Conservation (phyloP, 2,888 invertebrate genomes). For the Rhagonycha lutea region DNA sequence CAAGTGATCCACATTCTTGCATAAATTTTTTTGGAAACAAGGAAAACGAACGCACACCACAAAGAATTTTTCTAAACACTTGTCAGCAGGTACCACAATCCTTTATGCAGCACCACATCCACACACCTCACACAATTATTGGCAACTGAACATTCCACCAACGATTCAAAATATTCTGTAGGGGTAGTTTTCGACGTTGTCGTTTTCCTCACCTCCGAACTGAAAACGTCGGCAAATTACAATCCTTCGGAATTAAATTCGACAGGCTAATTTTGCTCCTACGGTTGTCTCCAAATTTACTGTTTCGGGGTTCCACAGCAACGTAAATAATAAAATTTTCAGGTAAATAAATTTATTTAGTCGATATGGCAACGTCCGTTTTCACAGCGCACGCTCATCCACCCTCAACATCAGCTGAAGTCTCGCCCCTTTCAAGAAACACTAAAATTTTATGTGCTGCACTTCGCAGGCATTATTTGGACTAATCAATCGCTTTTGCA, state of each 20-base stretch:
- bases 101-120: constrained; percentile 6
- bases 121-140: constrained; percentile 12
- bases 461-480: background rate
- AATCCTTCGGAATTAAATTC: background rate
- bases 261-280: background rate
- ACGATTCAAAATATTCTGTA: constrained; percentile 7
- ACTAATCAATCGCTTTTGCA: background rate
- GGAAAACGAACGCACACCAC: constrained; percentile 22
- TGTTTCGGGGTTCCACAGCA: background rate
- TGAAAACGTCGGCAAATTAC: background rate
- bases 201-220: background rate
- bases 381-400: constrained; percentile 30
- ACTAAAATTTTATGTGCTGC: constrained; percentile 8
- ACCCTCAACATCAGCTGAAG: constrained; percentile 30
- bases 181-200: constrained; percentile 23
- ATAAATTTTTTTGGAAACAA: constrained; percentile 31
- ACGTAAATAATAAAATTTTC: background rate
- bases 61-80: constrained; percentile 16
- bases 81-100: constrained; percentile 10
- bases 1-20: constrained; percentile 36
- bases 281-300: background rate
- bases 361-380: constrained; percentile 19
- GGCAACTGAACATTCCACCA: constrained; percentile 15
- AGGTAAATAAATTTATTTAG: background rate
- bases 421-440: constrained; percentile 30